Percentiles rank a stretch among this genome's conserved stretches.
Evolutionary conservation across 1,140 invertebrate genomes (phyloP).

Genomic region (Drosophila tristis): DNA sequence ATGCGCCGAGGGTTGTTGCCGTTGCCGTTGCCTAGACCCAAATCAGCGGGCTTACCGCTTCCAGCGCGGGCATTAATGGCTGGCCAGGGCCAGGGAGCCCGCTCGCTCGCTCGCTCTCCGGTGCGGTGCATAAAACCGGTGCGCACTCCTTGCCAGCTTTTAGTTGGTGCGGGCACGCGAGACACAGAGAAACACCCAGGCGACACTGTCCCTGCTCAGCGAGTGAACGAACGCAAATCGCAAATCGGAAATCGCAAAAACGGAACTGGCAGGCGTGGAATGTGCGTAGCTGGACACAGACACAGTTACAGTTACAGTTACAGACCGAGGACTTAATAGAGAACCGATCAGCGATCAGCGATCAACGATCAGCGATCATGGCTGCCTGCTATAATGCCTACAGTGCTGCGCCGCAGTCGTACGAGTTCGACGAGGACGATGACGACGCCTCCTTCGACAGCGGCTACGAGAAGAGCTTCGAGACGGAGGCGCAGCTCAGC

Average conservation of each 20-base stretch:
- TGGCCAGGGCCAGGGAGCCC: conserved; percentile 5
- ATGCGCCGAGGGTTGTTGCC: conserved; percentile 80
- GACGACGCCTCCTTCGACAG: conserved; percentile 88
- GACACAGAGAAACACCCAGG: conserved; percentile 41
- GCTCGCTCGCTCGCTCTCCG: too few relatives aligned
- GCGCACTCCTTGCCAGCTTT: conserved; percentile 69
- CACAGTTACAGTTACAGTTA: neutral
- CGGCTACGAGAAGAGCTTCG: conserved; percentile 88
- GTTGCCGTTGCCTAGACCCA: conserved; percentile 30
- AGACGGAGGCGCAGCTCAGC: conserved; percentile 73
- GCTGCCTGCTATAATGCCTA: conserved; percentile 79
- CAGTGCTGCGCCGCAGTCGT: conserved; percentile 72
- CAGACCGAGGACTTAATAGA: neutral
- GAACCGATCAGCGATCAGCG: conserved; percentile 2
- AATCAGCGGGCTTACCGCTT: conserved; percentile 68
- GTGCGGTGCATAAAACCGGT: conserved; percentile 73
- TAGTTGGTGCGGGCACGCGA: conserved; percentile 82
- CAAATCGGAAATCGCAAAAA: conserved; percentile 27
- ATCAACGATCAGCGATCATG: conserved; percentile 40
- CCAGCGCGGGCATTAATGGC: conserved; percentile 55
- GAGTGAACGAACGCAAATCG: conserved; percentile 4
- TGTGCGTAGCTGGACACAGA: conserved; percentile 30
- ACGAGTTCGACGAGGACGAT: conserved; percentile 87
- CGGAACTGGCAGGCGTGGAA: conserved; percentile 6
- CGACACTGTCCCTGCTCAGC: conserved; percentile 4